Evolutionary conservation across 1,140 invertebrate species (phyloP), one percentile per base, ranked within the genome.

Genomic region (Theocolax elegans): DNA sequence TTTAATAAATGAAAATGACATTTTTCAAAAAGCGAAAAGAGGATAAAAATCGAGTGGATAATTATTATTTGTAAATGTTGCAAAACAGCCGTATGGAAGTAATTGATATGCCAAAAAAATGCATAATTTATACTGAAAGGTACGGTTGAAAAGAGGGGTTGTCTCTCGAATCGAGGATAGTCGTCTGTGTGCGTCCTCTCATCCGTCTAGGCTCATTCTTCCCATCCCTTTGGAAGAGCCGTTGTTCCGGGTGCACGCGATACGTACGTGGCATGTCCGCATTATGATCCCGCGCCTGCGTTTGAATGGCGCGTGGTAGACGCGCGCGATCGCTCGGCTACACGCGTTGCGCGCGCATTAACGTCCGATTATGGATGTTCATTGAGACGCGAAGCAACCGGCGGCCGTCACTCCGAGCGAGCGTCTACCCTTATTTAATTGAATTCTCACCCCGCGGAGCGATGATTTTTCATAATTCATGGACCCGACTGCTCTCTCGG

Each of bases 381-480:
- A 68, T 59, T 68, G 66, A 62, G 66, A 60, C 56, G 56, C 53
- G 31, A 49, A 25, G 40, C 51, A 15, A 35, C 53, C 53, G 64
- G 35, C 27, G 29, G 46, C 21, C 60, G 44, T 31, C 60, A 19
- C n/a, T 27, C 38, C 4, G 8, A 29, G 15, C 51, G 48, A 54
- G 17, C 8, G 15, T 25, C 12, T 25, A 12, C 42, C 40, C 46
- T 51, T 44, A 31, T 66, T 59, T 46, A 56, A 69, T 63, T 69
- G 67, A 63, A 38, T 54, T 59, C 49, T 67, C 54, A 53, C n/a
- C 13, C 27, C 19, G 49, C 23, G 17, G 58, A 69, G 46, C 67
- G 49, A 69, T 69, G 67, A 69, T 63, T 69, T 69, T 69, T 69
- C 59, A 69, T 69, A 63, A 69, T 69, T 69, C 59, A 69, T 56